Base-by-base conservation (phyloP, 2,797 vertebrate genomes). In the Mus caroli region DNA sequence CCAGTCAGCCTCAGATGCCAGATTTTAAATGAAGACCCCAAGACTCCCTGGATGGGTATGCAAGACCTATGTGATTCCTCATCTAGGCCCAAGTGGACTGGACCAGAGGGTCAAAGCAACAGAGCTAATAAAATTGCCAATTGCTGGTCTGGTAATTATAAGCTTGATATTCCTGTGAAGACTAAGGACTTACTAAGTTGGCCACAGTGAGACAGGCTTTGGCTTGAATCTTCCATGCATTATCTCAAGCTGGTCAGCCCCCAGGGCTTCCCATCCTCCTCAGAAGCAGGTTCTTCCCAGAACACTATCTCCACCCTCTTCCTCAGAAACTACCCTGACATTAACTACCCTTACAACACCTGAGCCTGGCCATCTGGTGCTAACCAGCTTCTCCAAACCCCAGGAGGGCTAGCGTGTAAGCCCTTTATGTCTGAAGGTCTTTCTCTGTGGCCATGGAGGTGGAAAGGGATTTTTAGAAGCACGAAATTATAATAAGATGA, bases 41-140 rank as follows among this genome's bases (percentile, higher is more conserved):
- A 20, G 28, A 62, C 26, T 46, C 31, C 28, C 20, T 67, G 52
- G 69, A 14, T 15, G 40, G 19, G 34, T 73, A 54, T 34, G 26
- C 12, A 85, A 91, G 50, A 80, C 34, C 13, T 52, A 56, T n/a
- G 7, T 43, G 20, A 52, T 12, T 1, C 40, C 46, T 40, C 34
- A 34, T 82, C 73, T 26, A 76, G 12, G 67, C 43, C 71, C 56
- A 85, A 46, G 88, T 69, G 71, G 28, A 46, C 40, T 7, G 28
- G 82, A 73, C 69, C 75, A 60, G 77, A 94, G 94, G 84, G 90
- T 95, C 80, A 93, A 79, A 93, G 80, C 56, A 82, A 24, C 37
- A 82, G 91, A 92, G 88, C 19, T 52, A 94, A 54, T 83, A n/a
- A 92, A 73, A 24, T 9, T 94, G 76, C 80, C 67, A 86, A 82